Evolutionary conservation across 2,888 invertebrate species (phyloP).

Genomic region (Parthenolecanium corni): DNA sequence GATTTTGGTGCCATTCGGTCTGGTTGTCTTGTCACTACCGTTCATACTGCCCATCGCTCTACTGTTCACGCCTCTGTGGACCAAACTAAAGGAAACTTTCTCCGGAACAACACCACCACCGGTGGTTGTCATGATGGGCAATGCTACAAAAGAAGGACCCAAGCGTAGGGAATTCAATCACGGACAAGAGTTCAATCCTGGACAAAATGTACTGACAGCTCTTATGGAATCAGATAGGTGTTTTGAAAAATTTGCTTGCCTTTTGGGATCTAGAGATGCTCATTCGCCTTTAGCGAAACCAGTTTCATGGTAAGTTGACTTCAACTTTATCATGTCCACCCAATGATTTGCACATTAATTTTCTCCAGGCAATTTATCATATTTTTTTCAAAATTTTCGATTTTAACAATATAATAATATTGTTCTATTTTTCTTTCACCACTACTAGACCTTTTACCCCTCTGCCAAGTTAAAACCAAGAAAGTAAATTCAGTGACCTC

Average conservation of each 20-base stretch:
- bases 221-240: slow-evolving; percentile 32
- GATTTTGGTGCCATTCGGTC: slow-evolving; percentile 32
- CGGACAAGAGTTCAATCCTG: slow-evolving; percentile 15
- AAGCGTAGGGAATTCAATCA: no score
- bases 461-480: no score
- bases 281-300: slow-evolving; percentile 32
- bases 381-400: no score
- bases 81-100: slow-evolving; percentile 25
- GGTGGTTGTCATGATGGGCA: slow-evolving; percentile 20
- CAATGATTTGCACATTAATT: no score
- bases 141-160: background rate
- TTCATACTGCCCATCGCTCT: slow-evolving; percentile 33
- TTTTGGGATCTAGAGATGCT: slow-evolving; percentile 32
- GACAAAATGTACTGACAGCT: slow-evolving; percentile 21
- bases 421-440: no score
- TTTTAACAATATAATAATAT: no score
- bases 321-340: no score
- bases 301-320: slow-evolving; percentile 34
- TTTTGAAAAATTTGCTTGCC: slow-evolving; percentile 33
- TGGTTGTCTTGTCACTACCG: slow-evolving; percentile 33
- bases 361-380: no score
- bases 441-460: no score
- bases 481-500: no score
- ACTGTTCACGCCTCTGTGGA: slow-evolving; percentile 33
- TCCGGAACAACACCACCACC: slow-evolving; percentile 16